These are phyloP conservation scores for Hyppa rectilinea DNA, from an alignment of 2,888 invertebrate species.

Conservation along the genomic window DNA sequence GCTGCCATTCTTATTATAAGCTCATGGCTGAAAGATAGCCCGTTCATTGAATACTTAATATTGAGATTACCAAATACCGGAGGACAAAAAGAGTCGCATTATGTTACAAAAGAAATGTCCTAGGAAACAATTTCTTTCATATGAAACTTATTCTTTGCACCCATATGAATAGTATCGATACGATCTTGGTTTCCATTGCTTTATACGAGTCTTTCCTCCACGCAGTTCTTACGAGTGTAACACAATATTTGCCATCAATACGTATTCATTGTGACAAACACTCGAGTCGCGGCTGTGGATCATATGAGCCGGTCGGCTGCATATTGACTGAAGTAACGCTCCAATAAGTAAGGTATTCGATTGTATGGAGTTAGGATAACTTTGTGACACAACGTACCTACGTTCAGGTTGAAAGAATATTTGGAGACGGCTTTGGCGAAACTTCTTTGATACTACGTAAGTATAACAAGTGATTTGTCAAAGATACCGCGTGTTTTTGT, in stretches of 20 bases:
- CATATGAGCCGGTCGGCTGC: slow-evolving; percentile 48
- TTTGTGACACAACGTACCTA: slow-evolving; percentile 44
- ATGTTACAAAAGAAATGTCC: neutral
- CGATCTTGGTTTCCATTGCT: slow-evolving; percentile 12
- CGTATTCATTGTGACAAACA: slow-evolving; percentile 63
- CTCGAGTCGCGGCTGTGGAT: slow-evolving; percentile 41
- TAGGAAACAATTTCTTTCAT: slow-evolving; percentile 4
- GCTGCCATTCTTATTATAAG: neutral
- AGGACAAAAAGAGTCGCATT: neutral
- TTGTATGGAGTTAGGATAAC: slow-evolving; percentile 47
- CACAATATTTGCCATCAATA: slow-evolving; percentile 59
- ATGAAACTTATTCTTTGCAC: slow-evolving; percentile 4
- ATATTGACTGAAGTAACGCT: slow-evolving; percentile 57
- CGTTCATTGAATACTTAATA: neutral
- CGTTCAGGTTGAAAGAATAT: slow-evolving; percentile 25
- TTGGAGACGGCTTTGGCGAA: slow-evolving; percentile 19
- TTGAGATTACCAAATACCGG: neutral
- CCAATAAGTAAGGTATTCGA: slow-evolving; percentile 54
- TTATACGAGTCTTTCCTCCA: slow-evolving; percentile 27
- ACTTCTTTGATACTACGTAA: slow-evolving; percentile 7
- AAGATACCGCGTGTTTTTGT: neutral
- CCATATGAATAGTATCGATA: slow-evolving; percentile 15
- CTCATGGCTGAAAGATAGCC: neutral
- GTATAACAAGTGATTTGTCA: slow-evolving; percentile 4
- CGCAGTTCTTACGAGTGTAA: slow-evolving; percentile 40